phyloP scores from a whole-genome alignment of 2,888 invertebrate species.

The Cynaeus angustus region DNA sequence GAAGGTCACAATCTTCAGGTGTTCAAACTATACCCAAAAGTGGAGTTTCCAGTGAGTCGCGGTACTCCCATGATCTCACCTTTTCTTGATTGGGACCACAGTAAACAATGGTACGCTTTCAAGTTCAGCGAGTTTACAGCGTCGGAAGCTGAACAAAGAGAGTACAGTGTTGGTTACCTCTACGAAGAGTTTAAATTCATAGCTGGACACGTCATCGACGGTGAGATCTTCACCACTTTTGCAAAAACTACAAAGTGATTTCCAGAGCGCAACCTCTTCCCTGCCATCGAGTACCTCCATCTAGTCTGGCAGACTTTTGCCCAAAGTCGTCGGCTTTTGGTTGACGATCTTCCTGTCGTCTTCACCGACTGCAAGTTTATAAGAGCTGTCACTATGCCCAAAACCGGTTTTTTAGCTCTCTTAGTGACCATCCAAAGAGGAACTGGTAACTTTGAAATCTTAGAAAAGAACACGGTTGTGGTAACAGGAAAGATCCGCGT shows the following conservation, averaged over 20 bases:
- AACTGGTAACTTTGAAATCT: slow-evolving; percentile 64
- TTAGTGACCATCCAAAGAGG: slow-evolving; percentile 32
- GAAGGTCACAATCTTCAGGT: slow-evolving; percentile 84
- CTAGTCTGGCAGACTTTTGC: slow-evolving; percentile 73
- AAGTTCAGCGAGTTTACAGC: neutral
- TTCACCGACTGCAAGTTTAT: slow-evolving; percentile 77
- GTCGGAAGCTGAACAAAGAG: too few species aligned
- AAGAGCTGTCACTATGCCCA: slow-evolving; percentile 67
- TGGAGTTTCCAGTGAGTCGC: slow-evolving; percentile 91
- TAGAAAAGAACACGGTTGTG: slow-evolving; percentile 53
- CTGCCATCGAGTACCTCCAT: slow-evolving; percentile 76
- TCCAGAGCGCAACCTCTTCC: slow-evolving; percentile 64
- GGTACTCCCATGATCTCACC: slow-evolving; percentile 77
- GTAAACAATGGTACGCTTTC: neutral
- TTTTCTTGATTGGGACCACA: slow-evolving; percentile 89
- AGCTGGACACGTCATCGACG: slow-evolving; percentile 88
- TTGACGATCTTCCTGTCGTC: slow-evolving; percentile 68
- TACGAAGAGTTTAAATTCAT: neutral
- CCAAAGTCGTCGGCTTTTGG: neutral
- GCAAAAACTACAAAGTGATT: neutral
- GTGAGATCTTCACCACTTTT: too few species aligned
- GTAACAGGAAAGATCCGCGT: slow-evolving; percentile 55
- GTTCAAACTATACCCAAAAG: slow-evolving; percentile 83
- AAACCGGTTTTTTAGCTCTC: slow-evolving; percentile 59
- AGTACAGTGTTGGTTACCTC: too few species aligned